A percentile compares a stretch with the other conserved stretches of the same genome.
Evolutionary conservation across 2,797 vertebrate genomes (phyloP).

Genomic region (Brotula barbata): DNA sequence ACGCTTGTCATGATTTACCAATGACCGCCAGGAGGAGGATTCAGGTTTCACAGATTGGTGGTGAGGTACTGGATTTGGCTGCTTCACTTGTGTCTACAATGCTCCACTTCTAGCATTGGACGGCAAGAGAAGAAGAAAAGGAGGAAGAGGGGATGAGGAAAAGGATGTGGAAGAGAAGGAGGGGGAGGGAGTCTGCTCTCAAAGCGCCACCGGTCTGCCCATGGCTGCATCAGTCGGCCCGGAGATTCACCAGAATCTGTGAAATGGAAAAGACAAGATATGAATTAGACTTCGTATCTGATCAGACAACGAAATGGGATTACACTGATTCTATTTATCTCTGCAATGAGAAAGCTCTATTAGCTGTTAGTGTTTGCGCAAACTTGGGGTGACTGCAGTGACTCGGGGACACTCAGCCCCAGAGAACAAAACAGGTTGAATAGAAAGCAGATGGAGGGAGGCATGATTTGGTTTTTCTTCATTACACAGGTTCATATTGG

Average conservation of each 20-base stretch:
- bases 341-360: slow-evolving; percentile 36
- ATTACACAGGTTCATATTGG: slow-evolving; percentile 51
- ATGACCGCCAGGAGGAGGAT: slow-evolving; percentile 4
- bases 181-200: slow-evolving; percentile 40
- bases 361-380: slow-evolving; percentile 41
- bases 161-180: slow-evolving; percentile 14
- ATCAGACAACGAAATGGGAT: slow-evolving; percentile 47
- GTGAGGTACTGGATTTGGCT: slow-evolving; percentile 16
- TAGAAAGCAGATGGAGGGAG: slow-evolving; percentile 31
- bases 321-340: slow-evolving; percentile 49
- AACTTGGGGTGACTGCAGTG: slow-evolving; percentile 22
- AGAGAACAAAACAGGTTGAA: slow-evolving; percentile 7
- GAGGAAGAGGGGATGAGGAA: slow-evolving; percentile 14
- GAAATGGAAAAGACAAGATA: slow-evolving; percentile 47
- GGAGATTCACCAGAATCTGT: slow-evolving; percentile 59
- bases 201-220: slow-evolving; percentile 53
- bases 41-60: slow-evolving; percentile 5
- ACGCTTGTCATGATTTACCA: slow-evolving; percentile 80
- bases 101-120: slow-evolving; percentile 15
- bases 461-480: slow-evolving; percentile 45
- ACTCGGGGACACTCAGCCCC: neutral
- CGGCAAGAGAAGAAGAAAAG: slow-evolving; percentile 7
- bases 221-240: slow-evolving; percentile 51
- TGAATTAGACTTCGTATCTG: slow-evolving; percentile 44
- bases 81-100: neutral